Base-by-base conservation (phyloP, 2,888 invertebrate genomes). In the Zygaena filipendulae region DNA sequence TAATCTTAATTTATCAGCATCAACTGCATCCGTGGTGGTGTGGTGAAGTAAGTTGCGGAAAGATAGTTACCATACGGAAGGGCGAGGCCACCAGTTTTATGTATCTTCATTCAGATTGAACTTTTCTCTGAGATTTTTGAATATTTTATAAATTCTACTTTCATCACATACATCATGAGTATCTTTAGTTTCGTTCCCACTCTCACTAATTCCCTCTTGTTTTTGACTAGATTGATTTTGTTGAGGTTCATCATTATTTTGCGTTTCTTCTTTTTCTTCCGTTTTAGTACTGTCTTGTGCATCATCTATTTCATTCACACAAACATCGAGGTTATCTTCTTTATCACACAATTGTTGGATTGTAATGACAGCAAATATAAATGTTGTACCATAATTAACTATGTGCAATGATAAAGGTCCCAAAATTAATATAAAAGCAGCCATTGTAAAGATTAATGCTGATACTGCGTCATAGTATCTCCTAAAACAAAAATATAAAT, bases 331-430 rank as follows among this genome's bases (percentile, higher is more conserved):
- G n/a, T n/a, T n/a, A n/a, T 16, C 25, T 22, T 44, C 45, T 26
- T 39, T 41, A 36, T 74, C 54, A 48, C 71, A 62, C 8, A 83
- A 26, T 45, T 87, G 87, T 47, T 87, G 87, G 4, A 82, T 11
- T 3, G 83, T 80, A 13, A 87, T 74, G 3, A 84, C 35, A 3
- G 68, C 53, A 43, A 86, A 82, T 39, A 82, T 72, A 4, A 70
- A 55, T 9, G 84, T 68, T 22, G 88, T 64, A 13, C 85, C 66
- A 45, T 82, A 84, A 47, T 84, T 85, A 4, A 88, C 68, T 9
- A 85, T 67, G 40, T 82, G 82, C 4, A 87, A 48, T 0, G 84
- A 82, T 25, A 84, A 69, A 11, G 86, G 84, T 2, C 85, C 84
- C 37, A 85, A 79, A 4, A 84, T 66, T 34, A 88, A 53, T 25